These are phyloP conservation scores for Biston stratarius DNA, from an alignment of 2,888 invertebrate genomes.

Conservation along the genomic window DNA sequence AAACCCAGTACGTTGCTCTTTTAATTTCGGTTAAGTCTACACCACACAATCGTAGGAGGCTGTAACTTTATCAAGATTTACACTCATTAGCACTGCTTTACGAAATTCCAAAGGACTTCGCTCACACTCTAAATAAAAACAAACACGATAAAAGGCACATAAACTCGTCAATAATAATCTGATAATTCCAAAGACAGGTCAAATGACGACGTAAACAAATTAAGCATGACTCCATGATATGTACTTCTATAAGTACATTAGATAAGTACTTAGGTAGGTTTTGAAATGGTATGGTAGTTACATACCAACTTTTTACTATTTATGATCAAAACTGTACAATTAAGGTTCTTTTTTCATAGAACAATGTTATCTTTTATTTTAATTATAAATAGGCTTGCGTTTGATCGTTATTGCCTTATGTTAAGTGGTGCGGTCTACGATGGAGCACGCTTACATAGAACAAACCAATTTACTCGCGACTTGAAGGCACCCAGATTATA, in stretches of 20 bases:
- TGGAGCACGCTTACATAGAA: too few relatives aligned
- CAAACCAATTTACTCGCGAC: too few relatives aligned
- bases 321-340: too few relatives aligned
- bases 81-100: constrained; percentile 35
- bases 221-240: background rate
- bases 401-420: too few relatives aligned
- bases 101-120: constrained; percentile 28
- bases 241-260: background rate
- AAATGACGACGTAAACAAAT: constrained; percentile 15
- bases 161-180: constrained; percentile 26
- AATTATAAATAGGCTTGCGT: too few relatives aligned
- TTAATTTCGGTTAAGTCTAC: constrained; percentile 74
- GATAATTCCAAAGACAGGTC: constrained; percentile 41
- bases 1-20: constrained; percentile 64
- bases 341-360: too few relatives aligned
- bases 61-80: constrained; percentile 51
- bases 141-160: constrained; percentile 30
- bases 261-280: too few relatives aligned
- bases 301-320: too few relatives aligned
- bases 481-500: too few relatives aligned
- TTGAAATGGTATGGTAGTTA: background rate
- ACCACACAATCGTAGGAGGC: constrained; percentile 44
- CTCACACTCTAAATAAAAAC: constrained; percentile 29
- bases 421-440: too few relatives aligned
- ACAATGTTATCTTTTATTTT: too few relatives aligned